phyloP scores from a whole-genome alignment of 2,113 vertebrate species.

The Hyperoodon ampullatus region DNA sequence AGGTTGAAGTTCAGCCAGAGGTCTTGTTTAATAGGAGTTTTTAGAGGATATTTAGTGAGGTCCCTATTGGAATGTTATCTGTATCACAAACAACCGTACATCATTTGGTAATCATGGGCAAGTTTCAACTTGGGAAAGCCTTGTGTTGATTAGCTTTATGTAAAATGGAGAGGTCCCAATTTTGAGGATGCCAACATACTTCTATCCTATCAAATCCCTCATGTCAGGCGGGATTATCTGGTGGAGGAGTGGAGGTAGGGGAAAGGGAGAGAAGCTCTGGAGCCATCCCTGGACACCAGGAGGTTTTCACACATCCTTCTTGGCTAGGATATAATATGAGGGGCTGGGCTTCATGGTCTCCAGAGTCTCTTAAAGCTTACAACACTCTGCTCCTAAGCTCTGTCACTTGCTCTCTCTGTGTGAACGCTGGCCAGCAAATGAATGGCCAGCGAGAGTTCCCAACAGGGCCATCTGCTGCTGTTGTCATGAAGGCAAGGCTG shows the following conservation, averaged over 20 bases:
- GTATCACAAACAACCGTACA: slow-evolving; percentile 81
- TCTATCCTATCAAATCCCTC: slow-evolving; percentile 52
- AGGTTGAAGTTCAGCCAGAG: slow-evolving; percentile 87
- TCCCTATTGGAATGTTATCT: slow-evolving; percentile 84
- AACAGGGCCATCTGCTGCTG: not conserved
- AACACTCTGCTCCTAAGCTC: not conserved
- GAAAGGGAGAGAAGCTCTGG: not conserved
- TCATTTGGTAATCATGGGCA: slow-evolving; percentile 82
- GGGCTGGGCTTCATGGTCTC: slow-evolving; percentile 15
- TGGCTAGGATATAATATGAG: slow-evolving; percentile 25
- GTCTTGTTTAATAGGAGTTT: slow-evolving; percentile 84
- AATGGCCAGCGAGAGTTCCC: not conserved
- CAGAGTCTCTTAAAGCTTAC: slow-evolving; percentile 11
- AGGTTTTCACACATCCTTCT: slow-evolving; percentile 50
- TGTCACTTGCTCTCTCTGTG: not conserved
- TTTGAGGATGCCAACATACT: slow-evolving; percentile 57
- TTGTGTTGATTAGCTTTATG: slow-evolving; percentile 78
- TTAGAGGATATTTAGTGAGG: slow-evolving; percentile 82
- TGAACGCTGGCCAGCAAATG: not conserved
- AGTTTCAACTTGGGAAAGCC: slow-evolving; percentile 79
- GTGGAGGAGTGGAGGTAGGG: slow-evolving; percentile 12
- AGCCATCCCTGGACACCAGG: slow-evolving; percentile 14
- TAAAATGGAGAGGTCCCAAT: slow-evolving; percentile 46
- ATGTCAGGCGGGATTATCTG: slow-evolving; percentile 62
- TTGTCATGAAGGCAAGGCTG: not conserved